A percentile compares a stretch with the other conserved stretches of the same genome.
Conservation (phyloP, 92 coral and sea anemone genomes). For the Porites divaricata region DNA sequence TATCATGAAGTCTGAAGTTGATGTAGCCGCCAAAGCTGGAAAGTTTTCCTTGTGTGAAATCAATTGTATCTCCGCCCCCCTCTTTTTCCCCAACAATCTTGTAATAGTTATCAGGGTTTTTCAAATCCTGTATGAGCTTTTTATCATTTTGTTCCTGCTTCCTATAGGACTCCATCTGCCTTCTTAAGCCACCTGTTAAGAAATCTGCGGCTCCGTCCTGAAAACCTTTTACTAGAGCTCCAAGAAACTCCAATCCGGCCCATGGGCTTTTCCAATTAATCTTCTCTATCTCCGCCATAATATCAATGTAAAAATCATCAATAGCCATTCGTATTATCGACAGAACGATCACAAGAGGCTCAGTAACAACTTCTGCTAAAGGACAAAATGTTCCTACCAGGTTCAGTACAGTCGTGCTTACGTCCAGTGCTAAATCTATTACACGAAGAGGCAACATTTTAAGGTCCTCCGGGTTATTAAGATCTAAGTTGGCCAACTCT, state of each 20-base stretch:
- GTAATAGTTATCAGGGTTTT: conserved; percentile 40
- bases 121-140: conserved; percentile 30
- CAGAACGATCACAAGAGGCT: conserved; percentile 49
- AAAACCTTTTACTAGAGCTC: conserved; percentile 53
- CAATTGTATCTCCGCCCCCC: conserved; percentile 43
- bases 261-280: conserved; percentile 72
- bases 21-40: conserved; percentile 48
- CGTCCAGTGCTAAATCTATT: conserved; percentile 56
- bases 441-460: conserved; percentile 56
- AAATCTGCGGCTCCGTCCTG: conserved; percentile 58
- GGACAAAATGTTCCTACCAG: conserved; percentile 66
- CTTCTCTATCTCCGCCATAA: conserved; percentile 63
- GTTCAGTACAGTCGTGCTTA: conserved; percentile 52
- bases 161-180: conserved; percentile 53
- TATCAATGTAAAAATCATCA: conserved; percentile 61
- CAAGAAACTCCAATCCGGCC: conserved; percentile 60
- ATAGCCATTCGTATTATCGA: conserved; percentile 63
- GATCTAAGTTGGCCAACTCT: conserved; percentile 43
- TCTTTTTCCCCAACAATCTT: conserved; percentile 42
- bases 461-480: conserved; percentile 51
- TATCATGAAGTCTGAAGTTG: conserved; percentile 35
- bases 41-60: conserved; percentile 53
- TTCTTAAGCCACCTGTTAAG: conserved; percentile 59
- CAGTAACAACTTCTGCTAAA: conserved; percentile 52
- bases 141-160: conserved; percentile 40